Conservation (phyloP, 2,113 vertebrate genomes). For the Lipophrys pholis region DNA sequence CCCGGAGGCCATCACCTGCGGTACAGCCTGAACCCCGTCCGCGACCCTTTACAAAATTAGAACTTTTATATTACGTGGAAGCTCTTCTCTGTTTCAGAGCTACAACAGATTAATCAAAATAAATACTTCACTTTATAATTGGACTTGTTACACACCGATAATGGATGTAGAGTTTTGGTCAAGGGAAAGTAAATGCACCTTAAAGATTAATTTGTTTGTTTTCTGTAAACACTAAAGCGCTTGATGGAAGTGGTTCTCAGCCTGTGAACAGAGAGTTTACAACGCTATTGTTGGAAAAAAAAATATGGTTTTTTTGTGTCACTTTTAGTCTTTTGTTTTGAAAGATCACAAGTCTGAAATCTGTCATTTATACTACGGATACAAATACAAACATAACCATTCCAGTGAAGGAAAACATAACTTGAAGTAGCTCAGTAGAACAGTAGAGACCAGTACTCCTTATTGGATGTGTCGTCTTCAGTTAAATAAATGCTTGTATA, state of each 20-base stretch:
- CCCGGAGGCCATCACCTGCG: background rate
- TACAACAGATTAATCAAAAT: no score
- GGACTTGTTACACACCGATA: no score
- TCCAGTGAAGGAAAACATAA: background rate
- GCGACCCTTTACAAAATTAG: background rate
- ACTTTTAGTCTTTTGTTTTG: background rate
- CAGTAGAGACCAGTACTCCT: background rate
- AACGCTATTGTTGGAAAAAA: no score
- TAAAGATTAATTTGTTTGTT: no score
- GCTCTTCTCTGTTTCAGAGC: no score
- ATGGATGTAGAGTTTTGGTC: no score
- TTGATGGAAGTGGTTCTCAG: background rate
- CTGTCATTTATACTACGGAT: background rate
- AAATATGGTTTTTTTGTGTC: no score
- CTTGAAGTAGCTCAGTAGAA: background rate
- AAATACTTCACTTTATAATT: no score
- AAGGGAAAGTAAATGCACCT: no score
- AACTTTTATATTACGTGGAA: background rate
- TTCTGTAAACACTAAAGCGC: no score
- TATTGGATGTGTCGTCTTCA: no score
- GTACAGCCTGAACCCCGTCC: background rate
- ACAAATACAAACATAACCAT: background rate
- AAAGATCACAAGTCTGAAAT: background rate
- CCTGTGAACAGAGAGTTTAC: background rate
- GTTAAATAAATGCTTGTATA: background rate